Base-by-base conservation (phyloP, 2,888 invertebrate species). In the Troides oblongomaculatus region DNA sequence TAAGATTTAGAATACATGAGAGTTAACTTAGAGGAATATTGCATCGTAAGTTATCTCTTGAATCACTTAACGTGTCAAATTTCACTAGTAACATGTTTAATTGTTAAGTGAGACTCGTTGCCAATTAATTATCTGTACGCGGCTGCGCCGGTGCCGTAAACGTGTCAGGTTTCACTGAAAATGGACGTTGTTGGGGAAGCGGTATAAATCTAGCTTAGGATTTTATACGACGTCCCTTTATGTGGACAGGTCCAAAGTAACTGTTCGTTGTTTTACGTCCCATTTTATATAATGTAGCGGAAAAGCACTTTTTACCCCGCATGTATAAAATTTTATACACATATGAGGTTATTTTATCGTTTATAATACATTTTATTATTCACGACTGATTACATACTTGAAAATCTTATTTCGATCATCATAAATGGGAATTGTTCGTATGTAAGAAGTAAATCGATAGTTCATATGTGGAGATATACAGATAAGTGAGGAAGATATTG, bases 171-270 rank as follows among this genome's bases (percentile, higher is more conserved):
- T 67, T 67, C 60, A 57, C 70, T 64, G 67, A 64, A 64, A 70
- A 70, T 67, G 66, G 64, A 60, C 64, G 56, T 63, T 18, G 70
- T 39, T 58, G 50, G 63, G 65, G 63, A 63, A 60, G 60, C 56
- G 50, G 66, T 66, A 70, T 70, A 70, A 70, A 70, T 70, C 70
- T 59, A 63, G 63, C 62, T 59, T 62, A 63, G 60, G 53, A 66
- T 70, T 70, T 70, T 66, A 70, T 60, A 59, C 66, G 62, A 63
- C 58, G 66, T 63, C 63, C 70, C 66, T 70, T 70, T 70, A 70
- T 66, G 66, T 70, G 70, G 63, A 63, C 63, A 39, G 62, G 39
- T 69, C 53, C 46, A n/a, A 65, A 43, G 39, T 70, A 66, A 66
- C 66, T 70, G 70, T 66, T 63, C 53, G 64, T 50, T 43, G 12